Evolutionary conservation across 2,113 vertebrate genomes (phyloP), one percentile per base, ranked within the genome.

Genomic region (Dipodomys merriami): DNA sequence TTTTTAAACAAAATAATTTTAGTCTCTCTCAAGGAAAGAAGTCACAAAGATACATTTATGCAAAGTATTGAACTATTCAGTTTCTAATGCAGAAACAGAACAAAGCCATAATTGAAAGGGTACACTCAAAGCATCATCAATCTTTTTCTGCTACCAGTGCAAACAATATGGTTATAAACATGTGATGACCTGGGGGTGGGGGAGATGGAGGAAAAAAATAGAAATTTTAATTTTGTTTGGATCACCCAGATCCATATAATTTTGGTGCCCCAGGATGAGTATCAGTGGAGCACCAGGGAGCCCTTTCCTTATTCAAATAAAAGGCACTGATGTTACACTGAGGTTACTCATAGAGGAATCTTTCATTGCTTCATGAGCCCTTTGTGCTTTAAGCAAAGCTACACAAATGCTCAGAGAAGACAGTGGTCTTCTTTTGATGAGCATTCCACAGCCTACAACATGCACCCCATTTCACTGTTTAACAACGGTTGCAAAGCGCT

Each of bases 401-500:
- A 64, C 46, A 91, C 27, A 79, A 77, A 81, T 64, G 39, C 25
- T 80, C 72, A 30, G 29, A 15, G 72, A 65, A 90, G 80, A 86
- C 35, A 33, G 85, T 89, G 25, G 29, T 77, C 77, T 88, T 82
- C 33, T 64, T 91, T 96, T 88, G 60, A 72, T 83, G 79, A 91
- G 69, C 91, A 91, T 90, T 91, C 49, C 80, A 92, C 57, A 53
- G 46, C 27, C 25, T 35, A 20, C 7, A 64, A 57, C 2, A 44
- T 62, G 85, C 19, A 81, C 57, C 35, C 53, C 46, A 83, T 79
- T 88, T 53, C 49, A 92, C 64, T 30, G 30, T 80, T 94, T 78
- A 91, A 87, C 46, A 87, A 73, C 74, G 53, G n/a, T 88, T 73
- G 35, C 69, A 67, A 86, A 67, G 64, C 91, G 93, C 83, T 76